A percentile compares a stretch with the other conserved stretches of the same genome.
These are phyloP conservation scores for Nymphicus hollandicus DNA, from an alignment of 2,113 vertebrate species.

Conservation along the genomic window DNA sequence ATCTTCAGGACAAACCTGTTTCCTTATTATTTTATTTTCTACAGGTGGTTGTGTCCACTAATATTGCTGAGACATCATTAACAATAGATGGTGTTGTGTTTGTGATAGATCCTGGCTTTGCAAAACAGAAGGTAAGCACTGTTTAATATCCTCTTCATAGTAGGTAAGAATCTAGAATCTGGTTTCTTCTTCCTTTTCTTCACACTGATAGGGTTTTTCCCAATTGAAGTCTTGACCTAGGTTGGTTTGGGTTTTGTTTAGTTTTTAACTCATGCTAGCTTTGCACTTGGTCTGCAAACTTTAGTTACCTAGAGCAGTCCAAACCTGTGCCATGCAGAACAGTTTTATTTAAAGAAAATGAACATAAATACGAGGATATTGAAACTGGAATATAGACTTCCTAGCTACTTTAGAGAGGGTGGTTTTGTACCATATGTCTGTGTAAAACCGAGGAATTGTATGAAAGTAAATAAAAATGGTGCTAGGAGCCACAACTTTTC, in stretches of 20 bases:
- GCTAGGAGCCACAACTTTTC: not conserved
- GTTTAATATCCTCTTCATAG: not conserved
- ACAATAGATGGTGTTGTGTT: slow-evolving; percentile 97
- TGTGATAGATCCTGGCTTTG: slow-evolving; percentile 98
- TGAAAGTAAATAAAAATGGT: not conserved
- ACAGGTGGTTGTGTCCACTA: slow-evolving; percentile 96
- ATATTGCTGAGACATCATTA: slow-evolving; percentile 96
- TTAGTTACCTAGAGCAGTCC: not conserved
- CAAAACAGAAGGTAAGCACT: slow-evolving; percentile 91
- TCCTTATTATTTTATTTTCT: not conserved
- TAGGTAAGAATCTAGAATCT: not conserved
- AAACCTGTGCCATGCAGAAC: not conserved
- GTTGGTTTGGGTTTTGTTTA: not conserved
- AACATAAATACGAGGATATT: not conserved
- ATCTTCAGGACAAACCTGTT: not conserved
- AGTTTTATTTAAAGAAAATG: not conserved
- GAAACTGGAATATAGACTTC: not conserved
- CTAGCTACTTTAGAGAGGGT: not conserved
- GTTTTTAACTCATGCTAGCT: accelerated
- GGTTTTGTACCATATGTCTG: not conserved
- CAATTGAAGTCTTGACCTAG: not conserved
- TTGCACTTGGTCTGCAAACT: not conserved
- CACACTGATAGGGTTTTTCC: not conserved
- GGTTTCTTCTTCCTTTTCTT: not conserved
- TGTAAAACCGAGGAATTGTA: not conserved